Evolutionary conservation across 35 echinoderm and acorn worm species (phyloP), one percentile per base, ranked within the genome.

Genomic region (Chiridota heheva): DNA sequence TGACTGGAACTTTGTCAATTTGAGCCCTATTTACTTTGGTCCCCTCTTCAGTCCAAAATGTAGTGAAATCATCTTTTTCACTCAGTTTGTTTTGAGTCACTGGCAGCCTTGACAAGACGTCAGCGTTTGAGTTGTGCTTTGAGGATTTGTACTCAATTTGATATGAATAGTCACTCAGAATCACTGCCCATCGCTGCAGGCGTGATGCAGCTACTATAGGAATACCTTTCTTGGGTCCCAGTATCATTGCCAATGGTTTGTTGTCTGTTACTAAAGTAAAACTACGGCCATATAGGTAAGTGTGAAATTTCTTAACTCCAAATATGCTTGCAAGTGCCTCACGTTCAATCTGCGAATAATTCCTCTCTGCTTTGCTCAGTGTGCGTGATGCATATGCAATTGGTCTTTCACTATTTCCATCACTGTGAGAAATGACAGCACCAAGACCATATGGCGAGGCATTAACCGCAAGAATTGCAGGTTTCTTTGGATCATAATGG

Each of bases 371-470:
- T 2, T 40, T n/a, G 63, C 41, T 80, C 58, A 80, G 44, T n/a
- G 76, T 80, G 35, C 80, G 35, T 33, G 80, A 82, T 2, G 80
- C 80, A 82, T 68, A 82, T 25, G 53, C 58, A 38, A 82, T 69
- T 69, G 80, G 80, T 51, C 56, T 67, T 1, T 77, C 73, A 25
- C n/a, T n/a, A n/a, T n/a, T n/a, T n/a, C n/a, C 58, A n/a, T 4
- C 4, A 58, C 45, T 10, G n/a, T 58, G 65, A 25, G 48, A 72
- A 15, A 69, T 0, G 34, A 72, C 47, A 15, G 81, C 42, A 4
- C 63, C 80, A 20, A 47, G 40, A 38, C 81, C 63, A 44, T 68
- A 53, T 38, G 63, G 67, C 34, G 42, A 84, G 5, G 81, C 67
- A 65, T 84, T 47, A 71, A 63, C 70, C 15, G 63, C 36, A 12